Evolutionary conservation across 2,797 vertebrate species (phyloP).

Genomic region (Gastrophryne carolinensis): DNA sequence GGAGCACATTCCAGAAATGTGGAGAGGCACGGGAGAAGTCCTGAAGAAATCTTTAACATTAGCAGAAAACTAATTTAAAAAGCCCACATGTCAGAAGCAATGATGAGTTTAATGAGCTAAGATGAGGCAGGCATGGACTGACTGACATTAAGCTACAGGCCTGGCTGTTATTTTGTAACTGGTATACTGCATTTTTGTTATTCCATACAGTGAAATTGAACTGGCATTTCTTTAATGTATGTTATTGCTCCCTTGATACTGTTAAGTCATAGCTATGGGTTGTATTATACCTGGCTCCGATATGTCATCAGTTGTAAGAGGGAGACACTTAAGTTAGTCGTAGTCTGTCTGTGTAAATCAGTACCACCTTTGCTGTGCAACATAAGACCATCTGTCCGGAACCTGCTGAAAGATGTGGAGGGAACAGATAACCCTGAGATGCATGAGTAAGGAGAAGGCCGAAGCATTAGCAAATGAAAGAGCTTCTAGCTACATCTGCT

Average conservation of each 20-base stretch:
- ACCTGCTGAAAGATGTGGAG: slow-evolving; percentile 36
- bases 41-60: too few species aligned
- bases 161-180: too few species aligned
- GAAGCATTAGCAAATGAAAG: slow-evolving; percentile 21
- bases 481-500: slow-evolving; percentile 16
- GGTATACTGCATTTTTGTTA: too few species aligned
- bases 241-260: not conserved
- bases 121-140: too few species aligned
- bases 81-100: too few species aligned
- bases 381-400: slow-evolving; percentile 22
- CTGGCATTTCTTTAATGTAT: not conserved
- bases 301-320: slow-evolving; percentile 2
- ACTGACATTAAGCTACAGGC: too few species aligned
- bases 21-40: too few species aligned
- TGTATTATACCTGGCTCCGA: not conserved
- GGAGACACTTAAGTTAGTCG: not conserved
- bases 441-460: slow-evolving; percentile 5
- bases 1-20: too few species aligned
- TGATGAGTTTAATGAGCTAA: too few species aligned
- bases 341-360: slow-evolving; percentile 8
- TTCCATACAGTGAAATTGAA: not conserved
- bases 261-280: not conserved
- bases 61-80: too few species aligned
- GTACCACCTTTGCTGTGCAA: slow-evolving; percentile 8
- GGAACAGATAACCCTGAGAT: slow-evolving; percentile 23